Evolutionary conservation across 2,888 invertebrate genomes (phyloP), one percentile per base, ranked within the genome.

Genomic region (Rosalia funebris): DNA sequence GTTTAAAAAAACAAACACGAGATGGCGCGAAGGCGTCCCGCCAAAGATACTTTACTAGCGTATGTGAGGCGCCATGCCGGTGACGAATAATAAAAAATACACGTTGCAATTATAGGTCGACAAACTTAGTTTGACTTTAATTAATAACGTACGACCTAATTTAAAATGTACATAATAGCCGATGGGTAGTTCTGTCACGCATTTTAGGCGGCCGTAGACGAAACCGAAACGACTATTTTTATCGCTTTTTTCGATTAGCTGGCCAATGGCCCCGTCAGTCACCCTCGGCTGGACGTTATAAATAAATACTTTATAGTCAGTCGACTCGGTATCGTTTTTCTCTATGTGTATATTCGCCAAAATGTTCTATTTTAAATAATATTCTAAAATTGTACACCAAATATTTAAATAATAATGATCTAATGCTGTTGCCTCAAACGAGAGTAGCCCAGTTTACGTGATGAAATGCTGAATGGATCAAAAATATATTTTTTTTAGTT

Each of bases 211-310:
- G 10, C 25, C 2, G 34, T 34, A 34, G 34, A 34, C 34, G 34
- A 34, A 25, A 25, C 25, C 34, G 34, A 34, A 25, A 25, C 25
- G 7, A 34, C 34, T 34, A 34, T 34, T 34, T 34, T 34, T 34
- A 34, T n/a, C 34, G 34, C 11, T 11, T n/a, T n/a, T 34, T 34
- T 11, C 34, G 34, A 34, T 34, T 34, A 34, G 34, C 34, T 34
- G 34, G 34, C 34, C 34, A 34, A 34, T 34, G 34, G 34, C 34
- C 34, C 10, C 7, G 34, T 34, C 34, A n/a, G 34, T 34, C 34
- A 34, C 34, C 34, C 34, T 34, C 11, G 5, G 34, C 11, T 11
- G 10, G 5, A n/a, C 3, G 34, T 34, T 34, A 34, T 34, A 34
- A 34, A 34, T 34, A 34, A 34, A 34, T n/a, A 34, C 34, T 7